phyloP scores from a whole-genome alignment of 2,113 vertebrate species.

The Uria aalge region DNA sequence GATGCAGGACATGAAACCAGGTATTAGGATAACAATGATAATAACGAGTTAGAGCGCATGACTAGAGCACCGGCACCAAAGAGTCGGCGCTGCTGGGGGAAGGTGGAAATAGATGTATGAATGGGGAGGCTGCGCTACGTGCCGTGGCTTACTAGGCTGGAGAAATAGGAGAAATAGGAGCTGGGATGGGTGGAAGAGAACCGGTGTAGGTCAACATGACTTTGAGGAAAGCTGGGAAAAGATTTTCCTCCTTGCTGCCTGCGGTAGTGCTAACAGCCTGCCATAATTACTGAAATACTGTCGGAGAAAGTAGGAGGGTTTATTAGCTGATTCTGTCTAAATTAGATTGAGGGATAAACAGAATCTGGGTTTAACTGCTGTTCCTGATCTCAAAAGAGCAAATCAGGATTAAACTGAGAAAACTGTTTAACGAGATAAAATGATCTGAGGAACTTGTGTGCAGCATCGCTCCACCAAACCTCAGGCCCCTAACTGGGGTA shows the following conservation, averaged over 20 bases:
- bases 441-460: not conserved
- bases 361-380: not conserved
- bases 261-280: not conserved
- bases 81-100: not conserved
- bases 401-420: not conserved
- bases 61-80: not conserved
- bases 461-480: not conserved
- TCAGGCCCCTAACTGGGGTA: not conserved
- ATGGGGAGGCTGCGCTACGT: accelerated
- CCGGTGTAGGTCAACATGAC: accelerated
- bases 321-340: not conserved
- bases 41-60: not conserved
- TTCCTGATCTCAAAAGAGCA: not conserved
- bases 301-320: not conserved
- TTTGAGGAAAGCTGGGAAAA: not conserved
- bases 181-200: accelerated
- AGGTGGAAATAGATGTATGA: not conserved
- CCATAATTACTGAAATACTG: not conserved
- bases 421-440: not conserved
- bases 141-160: not conserved
- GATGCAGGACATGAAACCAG: not conserved
- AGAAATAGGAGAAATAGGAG: not conserved
- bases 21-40: not conserved
- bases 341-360: slow-evolving; percentile 30
- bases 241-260: not conserved